Evolutionary conservation across 2,113 vertebrate species (phyloP).

Genomic region (Gorsachius goisagi): DNA sequence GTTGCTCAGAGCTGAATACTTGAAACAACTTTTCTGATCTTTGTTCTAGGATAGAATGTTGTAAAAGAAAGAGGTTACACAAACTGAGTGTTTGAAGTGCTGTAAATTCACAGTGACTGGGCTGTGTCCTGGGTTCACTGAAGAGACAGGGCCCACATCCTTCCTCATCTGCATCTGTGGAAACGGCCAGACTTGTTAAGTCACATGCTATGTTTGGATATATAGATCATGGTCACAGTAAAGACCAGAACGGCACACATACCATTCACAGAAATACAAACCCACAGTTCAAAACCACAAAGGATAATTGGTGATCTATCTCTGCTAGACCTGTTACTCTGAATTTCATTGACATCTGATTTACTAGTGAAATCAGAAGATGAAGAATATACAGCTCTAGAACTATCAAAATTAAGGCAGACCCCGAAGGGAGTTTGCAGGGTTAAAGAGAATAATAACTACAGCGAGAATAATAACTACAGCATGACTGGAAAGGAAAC

Average conservation of each 20-base stretch:
- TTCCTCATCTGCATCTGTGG: not conserved
- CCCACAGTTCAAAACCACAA: not conserved
- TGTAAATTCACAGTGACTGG: not conserved
- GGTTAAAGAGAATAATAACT: conserved; percentile 38
- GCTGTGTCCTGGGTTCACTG: not conserved
- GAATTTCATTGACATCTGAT: not conserved
- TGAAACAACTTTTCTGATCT: not conserved
- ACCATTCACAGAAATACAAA: not conserved
- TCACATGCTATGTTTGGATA: fast-evolving
- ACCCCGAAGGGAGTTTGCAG: not conserved
- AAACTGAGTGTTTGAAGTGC: fast-evolving
- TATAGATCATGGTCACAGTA: fast-evolving
- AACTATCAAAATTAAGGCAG: not conserved
- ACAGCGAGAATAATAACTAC: not conserved
- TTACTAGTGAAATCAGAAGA: not conserved
- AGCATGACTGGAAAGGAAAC: not conserved
- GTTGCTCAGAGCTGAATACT: not conserved
- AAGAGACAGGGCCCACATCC: no score
- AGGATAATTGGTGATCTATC: not conserved
- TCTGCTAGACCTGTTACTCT: not conserved
- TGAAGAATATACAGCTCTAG: not conserved
- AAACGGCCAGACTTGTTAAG: not conserved
- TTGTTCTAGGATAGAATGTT: not conserved
- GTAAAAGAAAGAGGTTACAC: not conserved
- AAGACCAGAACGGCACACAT: not conserved